Evolutionary conservation across 2,113 vertebrate genomes (phyloP).

Genomic region (Sisor rabdophorus): DNA sequence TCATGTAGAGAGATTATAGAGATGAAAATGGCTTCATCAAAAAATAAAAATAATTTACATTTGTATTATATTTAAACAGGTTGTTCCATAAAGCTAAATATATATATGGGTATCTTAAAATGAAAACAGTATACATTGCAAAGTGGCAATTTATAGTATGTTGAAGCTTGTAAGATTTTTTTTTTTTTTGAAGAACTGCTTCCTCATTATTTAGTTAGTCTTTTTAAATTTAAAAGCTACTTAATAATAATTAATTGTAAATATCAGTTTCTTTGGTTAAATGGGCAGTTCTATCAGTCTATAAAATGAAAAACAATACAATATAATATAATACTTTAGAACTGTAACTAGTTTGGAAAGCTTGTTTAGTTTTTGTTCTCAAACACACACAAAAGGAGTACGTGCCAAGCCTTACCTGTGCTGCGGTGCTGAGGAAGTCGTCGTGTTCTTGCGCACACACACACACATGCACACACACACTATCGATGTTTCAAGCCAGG

Average conservation of each 20-base stretch:
- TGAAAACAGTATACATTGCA: not conserved
- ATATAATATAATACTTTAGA: not conserved
- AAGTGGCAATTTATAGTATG: not conserved
- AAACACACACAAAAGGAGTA: constrained; percentile 19
- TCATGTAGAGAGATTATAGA: too few species aligned
- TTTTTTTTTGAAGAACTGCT: constrained; percentile 46
- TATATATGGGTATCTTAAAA: too few species aligned
- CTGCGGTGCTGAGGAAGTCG: constrained; percentile 40
- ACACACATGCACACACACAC: constrained; percentile 43
- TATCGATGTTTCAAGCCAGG: constrained; percentile 31
- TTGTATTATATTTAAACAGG: too few species aligned
- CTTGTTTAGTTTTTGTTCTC: not conserved
- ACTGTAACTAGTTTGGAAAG: not conserved
- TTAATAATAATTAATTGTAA: not conserved
- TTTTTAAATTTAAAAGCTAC: too few species aligned
- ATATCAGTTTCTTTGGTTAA: not conserved
- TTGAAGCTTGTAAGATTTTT: too few species aligned
- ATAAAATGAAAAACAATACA: not conserved
- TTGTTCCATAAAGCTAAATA: too few species aligned
- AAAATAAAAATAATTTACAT: too few species aligned
- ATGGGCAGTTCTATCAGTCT: not conserved
- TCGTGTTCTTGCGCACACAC: constrained; percentile 48
- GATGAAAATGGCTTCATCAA: too few species aligned
- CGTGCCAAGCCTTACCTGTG: constrained; percentile 62
- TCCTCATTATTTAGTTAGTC: too few species aligned